phyloP scores from a whole-genome alignment of 1,140 invertebrate species.

The Carposina sasakii region DNA sequence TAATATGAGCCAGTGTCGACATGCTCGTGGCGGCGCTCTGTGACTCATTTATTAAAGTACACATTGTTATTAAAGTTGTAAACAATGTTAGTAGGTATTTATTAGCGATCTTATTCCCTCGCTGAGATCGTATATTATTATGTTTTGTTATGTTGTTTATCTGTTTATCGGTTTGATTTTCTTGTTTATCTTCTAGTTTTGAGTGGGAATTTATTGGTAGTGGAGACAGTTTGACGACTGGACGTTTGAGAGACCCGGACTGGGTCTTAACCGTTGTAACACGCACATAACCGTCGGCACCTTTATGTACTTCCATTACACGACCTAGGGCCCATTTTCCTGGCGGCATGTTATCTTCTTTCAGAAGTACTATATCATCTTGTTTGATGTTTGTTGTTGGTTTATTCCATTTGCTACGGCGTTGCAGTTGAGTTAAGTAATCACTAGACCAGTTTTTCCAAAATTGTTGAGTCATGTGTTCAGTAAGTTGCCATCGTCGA shows the following conservation, averaged over 20 bases:
- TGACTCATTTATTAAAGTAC: neutral
- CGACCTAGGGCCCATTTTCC: neutral
- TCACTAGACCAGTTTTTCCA: constrained; percentile 33
- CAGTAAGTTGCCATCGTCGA: neutral
- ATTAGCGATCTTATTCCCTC: neutral
- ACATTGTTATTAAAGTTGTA: neutral
- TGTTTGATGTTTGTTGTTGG: neutral
- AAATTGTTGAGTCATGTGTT: constrained; percentile 29
- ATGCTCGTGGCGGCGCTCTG: neutral
- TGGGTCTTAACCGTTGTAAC: no score
- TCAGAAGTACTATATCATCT: neutral
- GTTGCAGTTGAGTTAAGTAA: constrained; percentile 30
- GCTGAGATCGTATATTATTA: neutral
- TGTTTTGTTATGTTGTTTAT: neutral
- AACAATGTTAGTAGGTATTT: no score
- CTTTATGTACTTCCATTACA: neutral
- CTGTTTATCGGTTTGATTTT: neutral
- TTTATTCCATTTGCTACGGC: constrained; percentile 22
- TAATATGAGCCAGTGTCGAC: neutral
- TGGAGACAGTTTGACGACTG: neutral
- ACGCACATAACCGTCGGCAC: neutral
- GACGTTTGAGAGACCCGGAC: neutral
- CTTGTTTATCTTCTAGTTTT: neutral
- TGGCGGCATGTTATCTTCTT: neutral
- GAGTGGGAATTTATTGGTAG: neutral